Evolutionary conservation across 2,797 vertebrate species (phyloP).

Genomic region (Toxotes lorentzi): DNA sequence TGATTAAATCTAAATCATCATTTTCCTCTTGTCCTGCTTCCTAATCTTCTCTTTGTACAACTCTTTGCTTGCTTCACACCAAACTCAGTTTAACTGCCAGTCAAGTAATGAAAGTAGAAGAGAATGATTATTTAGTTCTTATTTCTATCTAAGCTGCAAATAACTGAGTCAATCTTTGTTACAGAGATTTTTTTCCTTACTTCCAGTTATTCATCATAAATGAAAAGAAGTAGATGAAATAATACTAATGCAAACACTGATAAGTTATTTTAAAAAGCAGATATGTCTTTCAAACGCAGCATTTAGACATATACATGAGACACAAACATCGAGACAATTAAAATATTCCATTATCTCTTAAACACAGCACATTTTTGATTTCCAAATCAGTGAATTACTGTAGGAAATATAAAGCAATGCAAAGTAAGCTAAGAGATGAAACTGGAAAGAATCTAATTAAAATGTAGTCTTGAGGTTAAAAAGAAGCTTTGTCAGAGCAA

Average conservation of each 20-base stretch:
- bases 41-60: slow-evolving; percentile 5
- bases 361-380: background rate
- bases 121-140: background rate
- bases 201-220: slow-evolving; percentile 2
- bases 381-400: background rate
- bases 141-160: background rate
- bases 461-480: background rate
- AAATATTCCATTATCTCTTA: background rate
- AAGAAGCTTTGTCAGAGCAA: background rate
- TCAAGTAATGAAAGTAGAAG: slow-evolving; percentile 14
- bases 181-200: background rate
- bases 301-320: background rate
- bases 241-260: background rate
- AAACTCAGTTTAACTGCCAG: slow-evolving; percentile 18
- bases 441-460: background rate
- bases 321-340: background rate
- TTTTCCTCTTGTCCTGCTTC: background rate
- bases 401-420: background rate
- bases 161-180: background rate
- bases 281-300: background rate
- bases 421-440: background rate
- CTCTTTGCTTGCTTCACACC: background rate
- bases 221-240: background rate
- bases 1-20: background rate
- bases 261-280: background rate